phyloP scores from a whole-genome alignment of 2,113 vertebrate genomes.

The Zosterops lateralis region DNA sequence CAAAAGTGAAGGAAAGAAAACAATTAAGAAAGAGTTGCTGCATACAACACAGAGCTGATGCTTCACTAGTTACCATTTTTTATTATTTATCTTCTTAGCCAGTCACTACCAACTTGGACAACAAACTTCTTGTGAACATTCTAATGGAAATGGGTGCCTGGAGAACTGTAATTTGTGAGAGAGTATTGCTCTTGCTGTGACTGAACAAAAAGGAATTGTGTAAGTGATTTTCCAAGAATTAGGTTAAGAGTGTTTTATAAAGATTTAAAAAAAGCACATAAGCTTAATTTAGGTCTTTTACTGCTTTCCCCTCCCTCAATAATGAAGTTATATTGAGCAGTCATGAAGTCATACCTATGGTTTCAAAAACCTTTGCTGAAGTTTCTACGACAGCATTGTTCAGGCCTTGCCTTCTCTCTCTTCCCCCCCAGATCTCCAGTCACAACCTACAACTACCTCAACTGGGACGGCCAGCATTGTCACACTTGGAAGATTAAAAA shows the following conservation, averaged over 20 bases:
- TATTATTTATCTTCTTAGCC: neutral
- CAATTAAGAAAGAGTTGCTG: neutral
- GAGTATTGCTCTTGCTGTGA: neutral
- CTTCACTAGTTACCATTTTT: neutral
- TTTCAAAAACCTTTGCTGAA: neutral
- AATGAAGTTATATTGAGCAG: neutral
- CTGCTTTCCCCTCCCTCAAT: neutral
- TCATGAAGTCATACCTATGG: neutral
- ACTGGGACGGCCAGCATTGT: neutral
- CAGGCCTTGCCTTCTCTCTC: neutral
- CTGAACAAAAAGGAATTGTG: neutral
- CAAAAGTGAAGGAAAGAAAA: neutral
- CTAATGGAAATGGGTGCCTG: fast-evolving
- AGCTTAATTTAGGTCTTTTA: neutral
- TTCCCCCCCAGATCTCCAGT: neutral
- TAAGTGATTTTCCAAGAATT: neutral
- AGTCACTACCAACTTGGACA: neutral
- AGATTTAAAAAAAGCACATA: neutral
- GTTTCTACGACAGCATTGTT: neutral
- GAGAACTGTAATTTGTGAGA: neutral
- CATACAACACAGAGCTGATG: neutral
- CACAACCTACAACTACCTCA: neutral
- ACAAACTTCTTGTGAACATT: neutral
- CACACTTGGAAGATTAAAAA: neutral
- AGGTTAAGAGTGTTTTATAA: neutral